These are phyloP conservation scores for Pollachius pollachius DNA, from an alignment of 2,113 vertebrate genomes.

Conservation along the genomic window DNA sequence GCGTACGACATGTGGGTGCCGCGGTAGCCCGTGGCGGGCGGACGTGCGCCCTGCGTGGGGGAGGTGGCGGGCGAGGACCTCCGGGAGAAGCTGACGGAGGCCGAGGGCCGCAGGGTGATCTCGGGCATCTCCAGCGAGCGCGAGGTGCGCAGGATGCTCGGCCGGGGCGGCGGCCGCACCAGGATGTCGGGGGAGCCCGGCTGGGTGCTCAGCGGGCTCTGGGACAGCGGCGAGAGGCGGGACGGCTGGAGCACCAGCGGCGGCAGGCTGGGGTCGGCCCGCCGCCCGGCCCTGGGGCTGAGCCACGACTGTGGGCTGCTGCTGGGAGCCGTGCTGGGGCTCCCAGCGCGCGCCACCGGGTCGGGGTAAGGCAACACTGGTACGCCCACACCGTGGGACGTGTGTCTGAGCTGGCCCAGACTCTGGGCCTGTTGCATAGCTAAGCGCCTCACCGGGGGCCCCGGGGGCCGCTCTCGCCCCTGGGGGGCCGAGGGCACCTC, in stretches of 20 bases:
- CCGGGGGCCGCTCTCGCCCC: constrained; percentile 82
- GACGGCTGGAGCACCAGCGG: constrained; percentile 98
- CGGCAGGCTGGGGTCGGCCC: constrained; percentile 93
- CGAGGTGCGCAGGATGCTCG: constrained; percentile 86
- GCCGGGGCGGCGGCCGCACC: constrained; percentile 88
- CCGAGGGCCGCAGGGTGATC: constrained; percentile 88
- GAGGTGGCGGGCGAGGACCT: constrained; percentile 90
- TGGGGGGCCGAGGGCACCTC: constrained; percentile 90
- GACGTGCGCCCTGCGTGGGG: constrained; percentile 82
- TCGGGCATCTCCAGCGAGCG: constrained; percentile 88
- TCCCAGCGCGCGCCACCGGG: constrained; percentile 83
- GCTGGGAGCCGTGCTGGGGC: constrained; percentile 91
- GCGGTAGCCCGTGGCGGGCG: constrained; percentile 74
- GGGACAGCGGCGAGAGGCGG: constrained; percentile 94
- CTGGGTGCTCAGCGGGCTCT: constrained; percentile 94
- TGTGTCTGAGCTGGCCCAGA: constrained; percentile 99
- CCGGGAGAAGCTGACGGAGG: constrained; percentile 88
- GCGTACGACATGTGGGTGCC: constrained; percentile 85
- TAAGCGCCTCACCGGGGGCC: constrained; percentile 88
- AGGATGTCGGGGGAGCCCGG: constrained; percentile 93
- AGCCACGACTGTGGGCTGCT: constrained; percentile 92
- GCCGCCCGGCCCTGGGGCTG: constrained; percentile 91
- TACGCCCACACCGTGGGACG: constrained; percentile 98
- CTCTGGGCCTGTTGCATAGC: constrained; percentile 95
- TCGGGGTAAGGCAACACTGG: constrained; percentile 99